Conservation (phyloP, 2,797 vertebrate species). For the Chiloscyllium punctatum region DNA sequence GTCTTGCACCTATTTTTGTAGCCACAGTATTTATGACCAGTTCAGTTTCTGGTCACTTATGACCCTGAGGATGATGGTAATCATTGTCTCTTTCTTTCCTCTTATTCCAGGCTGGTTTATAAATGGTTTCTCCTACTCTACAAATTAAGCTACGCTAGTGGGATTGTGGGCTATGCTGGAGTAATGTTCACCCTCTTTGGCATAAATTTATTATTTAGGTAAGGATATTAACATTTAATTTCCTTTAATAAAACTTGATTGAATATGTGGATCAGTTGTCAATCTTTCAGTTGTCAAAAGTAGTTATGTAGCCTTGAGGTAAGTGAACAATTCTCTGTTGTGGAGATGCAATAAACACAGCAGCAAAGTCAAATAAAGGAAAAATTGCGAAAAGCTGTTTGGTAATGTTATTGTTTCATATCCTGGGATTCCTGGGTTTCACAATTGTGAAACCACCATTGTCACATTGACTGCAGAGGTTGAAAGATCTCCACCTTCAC, state of each 20-base stretch:
- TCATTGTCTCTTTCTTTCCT: neutral
- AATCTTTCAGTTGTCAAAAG: neutral
- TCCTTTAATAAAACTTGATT: neutral
- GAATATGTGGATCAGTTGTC: neutral
- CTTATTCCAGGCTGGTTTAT: constrained; percentile 77
- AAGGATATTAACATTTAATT: constrained; percentile 46
- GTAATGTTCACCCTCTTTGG: constrained; percentile 99
- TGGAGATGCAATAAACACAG: neutral
- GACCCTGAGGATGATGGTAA: too few relatives aligned
- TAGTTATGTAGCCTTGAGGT: neutral
- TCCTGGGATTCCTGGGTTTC: too few relatives aligned
- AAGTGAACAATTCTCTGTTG: too few relatives aligned
- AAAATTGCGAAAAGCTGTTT: neutral
- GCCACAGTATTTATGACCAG: too few relatives aligned
- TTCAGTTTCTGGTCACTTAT: too few relatives aligned
- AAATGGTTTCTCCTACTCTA: constrained; percentile 98
- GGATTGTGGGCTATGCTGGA: constrained; percentile 87
- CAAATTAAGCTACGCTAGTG: constrained; percentile 94
- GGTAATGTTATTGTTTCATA: neutral
- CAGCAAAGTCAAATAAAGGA: neutral
- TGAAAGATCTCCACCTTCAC: neutral
- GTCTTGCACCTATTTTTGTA: too few relatives aligned
- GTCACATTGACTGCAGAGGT: neutral
- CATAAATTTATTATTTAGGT: constrained; percentile 94
- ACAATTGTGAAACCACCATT: neutral